Base-by-base conservation (phyloP, 92 coral and sea anemone species). In the Bergia puertoricense region DNA sequence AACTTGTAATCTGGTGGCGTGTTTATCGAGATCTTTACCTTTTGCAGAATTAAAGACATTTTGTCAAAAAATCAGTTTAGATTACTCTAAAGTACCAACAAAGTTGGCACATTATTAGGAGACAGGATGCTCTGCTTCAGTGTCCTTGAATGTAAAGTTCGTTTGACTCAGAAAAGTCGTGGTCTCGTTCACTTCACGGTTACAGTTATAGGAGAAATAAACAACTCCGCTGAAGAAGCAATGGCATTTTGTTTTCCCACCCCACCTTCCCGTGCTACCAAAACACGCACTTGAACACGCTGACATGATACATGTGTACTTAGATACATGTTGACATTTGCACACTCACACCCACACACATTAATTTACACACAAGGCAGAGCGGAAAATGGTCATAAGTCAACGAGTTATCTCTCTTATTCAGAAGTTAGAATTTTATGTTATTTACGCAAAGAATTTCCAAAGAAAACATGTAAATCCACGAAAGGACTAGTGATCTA, bases 1-100 rank as follows among this genome's bases (percentile, higher is more conserved):
- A 97, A 97, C 95, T 97, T 97, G 93, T 97, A 97, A 78, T 97
- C 99, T 38, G 98, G 99, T 2, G 98, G 99, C 5, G 95, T 78
- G 59, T 90, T 94, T 38, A 82, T 66, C 2, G 89, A 20, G 44
- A 80, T 74, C 57, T 86, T 79, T 51, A 90, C 92, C 98, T 95
- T 83, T 42, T 3, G 67, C 57, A 89, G 45, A 86, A 50, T 14
- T 66, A 69, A 46, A 73, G 38, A 14, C 39, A 39, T 76, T 62
- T 62, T 62, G 5, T 0, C 13, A 54, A 54, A 54, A 54, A 10
- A 54, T 54, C 59, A 54, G 16, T 9, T 62, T 62, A 16, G 6
- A 62, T 62, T 62, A 54, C 59, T 16, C 23, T 56, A 56, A 56
- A 0, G 10, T 30, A 56, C 65, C 69, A 0, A 62, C n/a, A 18